A percentile compares a stretch with the other conserved stretches of the same genome.
These are phyloP conservation scores for Felis catus DNA, from an alignment of 2,113 vertebrate genomes.

Conservation along the genomic window DNA sequence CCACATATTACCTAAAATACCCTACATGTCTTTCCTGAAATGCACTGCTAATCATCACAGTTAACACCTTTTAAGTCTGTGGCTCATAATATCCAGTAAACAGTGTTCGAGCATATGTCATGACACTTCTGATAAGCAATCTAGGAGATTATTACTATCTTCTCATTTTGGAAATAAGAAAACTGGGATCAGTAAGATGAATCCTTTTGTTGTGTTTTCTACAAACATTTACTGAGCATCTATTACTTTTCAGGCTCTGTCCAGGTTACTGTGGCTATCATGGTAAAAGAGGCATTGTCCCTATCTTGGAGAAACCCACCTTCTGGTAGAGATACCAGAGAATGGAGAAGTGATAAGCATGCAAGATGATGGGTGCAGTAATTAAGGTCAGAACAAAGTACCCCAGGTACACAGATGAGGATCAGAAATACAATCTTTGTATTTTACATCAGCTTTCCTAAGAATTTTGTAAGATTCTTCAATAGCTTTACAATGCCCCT, in stretches of 20 bases:
- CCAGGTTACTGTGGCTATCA: neutral
- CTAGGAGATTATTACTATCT: neutral
- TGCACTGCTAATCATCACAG: neutral
- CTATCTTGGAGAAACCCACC: neutral
- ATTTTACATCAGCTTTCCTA: conserved; percentile 10
- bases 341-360: neutral
- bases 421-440: conserved; percentile 26
- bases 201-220: conserved; percentile 32
- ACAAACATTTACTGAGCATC: conserved; percentile 14
- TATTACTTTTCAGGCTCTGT: conserved; percentile 29
- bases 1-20: neutral
- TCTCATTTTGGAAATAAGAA: conserved; percentile 2
- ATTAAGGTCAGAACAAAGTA: conserved; percentile 46
- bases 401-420: neutral
- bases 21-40: neutral
- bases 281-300: neutral
- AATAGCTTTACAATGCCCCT: neutral
- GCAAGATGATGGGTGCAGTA: neutral
- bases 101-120: neutral
- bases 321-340: neutral
- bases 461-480: neutral
- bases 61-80: neutral
- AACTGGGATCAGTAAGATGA: neutral
- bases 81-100: neutral
- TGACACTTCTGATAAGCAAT: neutral